Percentiles rank a stretch among this genome's conserved stretches.
Evolutionary conservation across 2,888 invertebrate species (phyloP).

Genomic region (Mesochorus sp.): DNA sequence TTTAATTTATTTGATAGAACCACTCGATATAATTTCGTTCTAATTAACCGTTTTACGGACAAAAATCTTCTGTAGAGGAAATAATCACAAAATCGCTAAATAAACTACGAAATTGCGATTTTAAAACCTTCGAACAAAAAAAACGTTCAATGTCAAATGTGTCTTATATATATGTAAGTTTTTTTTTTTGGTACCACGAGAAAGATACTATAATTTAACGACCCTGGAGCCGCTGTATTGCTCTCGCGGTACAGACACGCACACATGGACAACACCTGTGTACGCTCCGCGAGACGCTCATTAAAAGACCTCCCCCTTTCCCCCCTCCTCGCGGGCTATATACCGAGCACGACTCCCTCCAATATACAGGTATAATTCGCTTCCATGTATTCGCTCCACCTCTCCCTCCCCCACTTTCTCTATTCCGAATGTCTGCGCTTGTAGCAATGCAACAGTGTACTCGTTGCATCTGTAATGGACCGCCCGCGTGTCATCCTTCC

Average conservation of each 20-base stretch:
- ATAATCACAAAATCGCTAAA: too few species aligned
- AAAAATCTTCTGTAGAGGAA: too few species aligned
- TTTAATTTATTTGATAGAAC: neutral
- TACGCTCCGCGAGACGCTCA: conserved; percentile 39
- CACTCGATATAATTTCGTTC: too few species aligned
- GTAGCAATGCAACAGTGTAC: neutral
- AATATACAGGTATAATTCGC: conserved; percentile 3
- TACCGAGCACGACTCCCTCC: conserved; percentile 9
- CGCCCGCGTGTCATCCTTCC: conserved; percentile 28
- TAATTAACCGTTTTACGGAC: too few species aligned
- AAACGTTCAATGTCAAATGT: conserved; percentile 18
- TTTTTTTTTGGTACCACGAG: neutral
- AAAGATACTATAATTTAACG: conserved; percentile 32
- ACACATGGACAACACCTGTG: conserved; percentile 47
- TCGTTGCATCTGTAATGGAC: conserved; percentile 18
- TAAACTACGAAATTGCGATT: neutral
- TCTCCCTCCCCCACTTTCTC: neutral
- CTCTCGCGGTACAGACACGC: conserved; percentile 24
- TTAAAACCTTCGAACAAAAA: neutral
- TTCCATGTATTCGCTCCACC: neutral
- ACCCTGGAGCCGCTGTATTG: neutral
- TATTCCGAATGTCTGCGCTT: neutral
- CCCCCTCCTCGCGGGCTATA: neutral
- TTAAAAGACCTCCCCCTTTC: conserved; percentile 34
- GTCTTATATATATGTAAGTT: neutral